Evolutionary conservation across 2,113 vertebrate species (phyloP), one percentile per base, ranked within the genome.

Genomic region (Sorex fumeus): DNA sequence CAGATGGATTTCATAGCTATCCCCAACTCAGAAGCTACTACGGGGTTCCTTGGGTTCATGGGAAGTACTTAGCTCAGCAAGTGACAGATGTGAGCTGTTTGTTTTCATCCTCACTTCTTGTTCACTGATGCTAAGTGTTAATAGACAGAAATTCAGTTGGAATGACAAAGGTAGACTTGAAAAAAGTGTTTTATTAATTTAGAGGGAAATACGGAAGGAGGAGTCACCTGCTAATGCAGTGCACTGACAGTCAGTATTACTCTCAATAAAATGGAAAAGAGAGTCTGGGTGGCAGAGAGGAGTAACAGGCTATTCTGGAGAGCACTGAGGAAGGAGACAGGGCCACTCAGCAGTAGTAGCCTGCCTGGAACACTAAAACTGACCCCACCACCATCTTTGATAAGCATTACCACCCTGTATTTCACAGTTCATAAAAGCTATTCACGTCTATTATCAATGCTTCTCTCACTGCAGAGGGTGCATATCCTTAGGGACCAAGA

Each of bases 391-490:
- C 64, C 36, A 8, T 3, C 34, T 87, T 43, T 10, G 12, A 76
- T 21, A 18, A 28, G 3, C 43, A 15, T 16, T 4, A 8, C n/a
- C 11, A 21, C 8, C 69, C 19, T 34, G 57, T 8, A 30, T 28
- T 40, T 30, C 85, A 77, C 23, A 40, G 80, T 43, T 64, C 50
- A 62, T 16, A 30, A 28, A 40, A 57, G 32, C 18, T 2, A 16
- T 36, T 43, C 66, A 19, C 18, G 23, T 23, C 27, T 7, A 0
- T 15, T 3, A 2, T 6, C 69, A n/a, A 13, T 0, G 1, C 2
- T 27, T 4, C 32, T 18, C 36, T 32, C 27, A 2, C 47, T 21
- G 28, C 23, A 53, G 80, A 0, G 18, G 16, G 45, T 11, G 5
- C 30, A 15, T 32, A 15, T 21, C 34, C 30, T 30, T 72, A 91